Percentiles rank a stretch among this genome's conserved stretches.
These are phyloP conservation scores for Latrodectus geometricus DNA, from an alignment of 1,140 invertebrate genomes.

Conservation along the genomic window DNA sequence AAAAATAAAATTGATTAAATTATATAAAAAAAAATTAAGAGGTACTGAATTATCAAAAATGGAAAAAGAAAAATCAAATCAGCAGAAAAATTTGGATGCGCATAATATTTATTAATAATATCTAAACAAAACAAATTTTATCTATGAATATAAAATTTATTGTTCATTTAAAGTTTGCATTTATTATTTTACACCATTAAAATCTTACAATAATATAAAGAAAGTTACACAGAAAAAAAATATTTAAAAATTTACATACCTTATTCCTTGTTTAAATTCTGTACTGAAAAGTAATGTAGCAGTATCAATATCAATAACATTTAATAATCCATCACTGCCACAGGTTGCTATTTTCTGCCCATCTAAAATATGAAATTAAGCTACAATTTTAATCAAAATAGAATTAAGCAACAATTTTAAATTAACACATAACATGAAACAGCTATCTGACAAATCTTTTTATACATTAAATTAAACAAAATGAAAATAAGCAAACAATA, in stretches of 20 bases:
- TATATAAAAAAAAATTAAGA: too few relatives aligned
- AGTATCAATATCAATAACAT: constrained; percentile 62
- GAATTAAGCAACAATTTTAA: neutral
- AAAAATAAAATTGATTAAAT: too few relatives aligned
- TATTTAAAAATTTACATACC: constrained; percentile 56
- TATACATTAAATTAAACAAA: neutral
- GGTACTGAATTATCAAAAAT: too few relatives aligned
- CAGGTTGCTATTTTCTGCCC: constrained; percentile 74
- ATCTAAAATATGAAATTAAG: constrained; percentile 65
- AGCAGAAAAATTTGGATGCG: too few relatives aligned
- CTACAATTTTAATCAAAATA: neutral
- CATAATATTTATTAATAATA: too few relatives aligned
- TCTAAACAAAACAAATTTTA: too few relatives aligned
- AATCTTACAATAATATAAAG: too few relatives aligned
- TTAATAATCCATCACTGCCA: constrained; percentile 69
- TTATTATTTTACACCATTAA: too few relatives aligned
- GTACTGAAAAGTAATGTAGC: constrained; percentile 63
- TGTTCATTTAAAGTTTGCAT: too few relatives aligned
- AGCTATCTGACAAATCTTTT: neutral
- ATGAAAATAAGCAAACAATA: neutral
- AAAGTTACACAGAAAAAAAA: neutral
- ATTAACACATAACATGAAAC: neutral
- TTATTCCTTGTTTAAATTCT: constrained; percentile 62
- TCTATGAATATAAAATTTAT: too few relatives aligned
- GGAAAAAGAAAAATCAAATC: too few relatives aligned